Base-by-base conservation (phyloP, 2,113 vertebrate species). In the Lepidothrix coronata region DNA sequence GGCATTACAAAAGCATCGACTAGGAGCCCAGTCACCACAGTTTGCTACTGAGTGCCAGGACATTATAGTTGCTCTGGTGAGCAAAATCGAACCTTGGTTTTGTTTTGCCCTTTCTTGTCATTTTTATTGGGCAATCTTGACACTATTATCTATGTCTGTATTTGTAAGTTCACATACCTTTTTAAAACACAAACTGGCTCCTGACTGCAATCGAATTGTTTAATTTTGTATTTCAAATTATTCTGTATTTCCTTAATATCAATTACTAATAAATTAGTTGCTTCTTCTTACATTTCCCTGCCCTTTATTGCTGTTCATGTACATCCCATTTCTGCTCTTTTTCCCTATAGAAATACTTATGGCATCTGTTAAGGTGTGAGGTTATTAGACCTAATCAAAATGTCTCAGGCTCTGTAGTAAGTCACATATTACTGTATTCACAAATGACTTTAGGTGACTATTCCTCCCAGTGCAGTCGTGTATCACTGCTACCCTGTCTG, bases 271-370 rank as follows among this genome's bases (percentile, higher is more conserved):
- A 67, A 66, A 52, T 74, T 35, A 79, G 9, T 52, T 75, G 5
- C 22, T 84, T 52, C 15, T 92, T 75, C 39, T 52, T 59, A 22
- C 9, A 12, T 86, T 80, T 83, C 24, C 59, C 14, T 58, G 31
- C 5, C 18, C 12, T 70, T 84, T 67, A 51, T 27, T 0, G 0
- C 30, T 73, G 22, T 37, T 61, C 30, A 24, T 3, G 5, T 58
- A 15, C 11, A 18, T 86, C 43, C 35, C 6, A 18, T 41, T 85
- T 55, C 30, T 58, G 28, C 18, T 48, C 16, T 65, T 79, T 87
- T 39, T 51, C 27, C 33, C 30, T 66, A 6, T 16, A 78, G 72
- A 57, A 5, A 2, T 25, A 14, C n/a, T 72, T 66, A 17, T 2
- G 28, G 18, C 52, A 68, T 51, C 52, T 89, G 48, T 58, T 68